Evolutionary conservation across 2,888 invertebrate species (phyloP).

Genomic region (Tyria jacobaeae): DNA sequence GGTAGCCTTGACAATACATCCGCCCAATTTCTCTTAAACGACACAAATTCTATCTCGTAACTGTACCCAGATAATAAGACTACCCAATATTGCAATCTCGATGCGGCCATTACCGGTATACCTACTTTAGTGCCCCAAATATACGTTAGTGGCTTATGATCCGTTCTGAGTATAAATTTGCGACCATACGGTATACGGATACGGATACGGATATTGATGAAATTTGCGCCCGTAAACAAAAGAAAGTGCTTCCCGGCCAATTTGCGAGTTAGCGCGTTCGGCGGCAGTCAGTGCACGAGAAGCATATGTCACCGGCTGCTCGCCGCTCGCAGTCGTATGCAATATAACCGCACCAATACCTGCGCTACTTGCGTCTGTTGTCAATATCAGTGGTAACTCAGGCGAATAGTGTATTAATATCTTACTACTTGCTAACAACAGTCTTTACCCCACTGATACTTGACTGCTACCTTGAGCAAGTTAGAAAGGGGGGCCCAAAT

Average conservation of each 20-base stretch:
- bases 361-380: slow-evolving; percentile 1
- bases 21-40: not conserved
- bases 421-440: slow-evolving; percentile 3
- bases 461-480: not conserved
- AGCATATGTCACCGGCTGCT: slow-evolving; percentile 7
- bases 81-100: not conserved
- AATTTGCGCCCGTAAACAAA: not conserved
- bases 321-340: slow-evolving; percentile 4
- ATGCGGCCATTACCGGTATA: not conserved
- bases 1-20: not conserved
- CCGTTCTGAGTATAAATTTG: not conserved
- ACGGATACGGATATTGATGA: slow-evolving; percentile 2
- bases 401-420: slow-evolving; percentile 7
- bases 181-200: too few relatives aligned
- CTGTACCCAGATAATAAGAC: not conserved
- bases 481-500: slow-evolving; percentile 6
- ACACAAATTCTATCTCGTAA: not conserved
- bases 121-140: slow-evolving; percentile 2
- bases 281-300: not conserved
- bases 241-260: slow-evolving; percentile 7
- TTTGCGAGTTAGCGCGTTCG: slow-evolving; percentile 4
- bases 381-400: slow-evolving; percentile 6
- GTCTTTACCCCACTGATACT: not conserved
- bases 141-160: slow-evolving; percentile 2
- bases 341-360: slow-evolving; percentile 10